Evolutionary conservation across 1,140 invertebrate species (phyloP).

Genomic region (Matsumurasca onukii): DNA sequence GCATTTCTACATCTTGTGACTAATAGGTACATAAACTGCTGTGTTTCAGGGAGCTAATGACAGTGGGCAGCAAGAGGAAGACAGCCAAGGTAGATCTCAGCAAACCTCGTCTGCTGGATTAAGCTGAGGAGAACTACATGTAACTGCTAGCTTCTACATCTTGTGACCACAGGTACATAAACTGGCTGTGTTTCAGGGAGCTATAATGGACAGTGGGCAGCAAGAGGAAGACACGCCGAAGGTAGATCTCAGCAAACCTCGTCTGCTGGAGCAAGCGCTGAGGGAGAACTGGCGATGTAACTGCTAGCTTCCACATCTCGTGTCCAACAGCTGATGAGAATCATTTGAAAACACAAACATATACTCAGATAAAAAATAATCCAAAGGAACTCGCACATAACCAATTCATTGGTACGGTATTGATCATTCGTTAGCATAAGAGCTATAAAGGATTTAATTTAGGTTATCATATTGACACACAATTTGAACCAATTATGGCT

Average conservation of each 20-base stretch:
- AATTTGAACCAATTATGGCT: no score
- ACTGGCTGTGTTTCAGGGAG: background rate
- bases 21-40: no score
- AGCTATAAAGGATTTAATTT: no score
- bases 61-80: conserved; percentile 9
- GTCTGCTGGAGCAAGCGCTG: background rate
- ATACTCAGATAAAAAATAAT: no score
- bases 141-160: conserved; percentile 1
- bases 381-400: no score
- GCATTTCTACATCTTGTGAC: no score
- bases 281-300: conserved; percentile 10
- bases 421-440: no score
- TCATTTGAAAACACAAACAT: no score
- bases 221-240: conserved; percentile 8
- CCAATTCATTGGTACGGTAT: no score
- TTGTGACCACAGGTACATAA: no score
- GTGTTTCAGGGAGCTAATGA: background rate
- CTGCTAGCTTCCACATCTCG: background rate
- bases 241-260: conserved; percentile 18
- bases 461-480: no score
- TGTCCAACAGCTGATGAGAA: no score
- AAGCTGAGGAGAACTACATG: background rate
- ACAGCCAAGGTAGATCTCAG: conserved; percentile 16
- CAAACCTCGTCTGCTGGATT: conserved; percentile 11
- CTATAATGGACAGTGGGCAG: conserved; percentile 19